A percentile compares a stretch with the other conserved stretches of the same genome.
Conservation (phyloP, 2,888 invertebrate genomes). For the Lasioglossum malachurum region DNA sequence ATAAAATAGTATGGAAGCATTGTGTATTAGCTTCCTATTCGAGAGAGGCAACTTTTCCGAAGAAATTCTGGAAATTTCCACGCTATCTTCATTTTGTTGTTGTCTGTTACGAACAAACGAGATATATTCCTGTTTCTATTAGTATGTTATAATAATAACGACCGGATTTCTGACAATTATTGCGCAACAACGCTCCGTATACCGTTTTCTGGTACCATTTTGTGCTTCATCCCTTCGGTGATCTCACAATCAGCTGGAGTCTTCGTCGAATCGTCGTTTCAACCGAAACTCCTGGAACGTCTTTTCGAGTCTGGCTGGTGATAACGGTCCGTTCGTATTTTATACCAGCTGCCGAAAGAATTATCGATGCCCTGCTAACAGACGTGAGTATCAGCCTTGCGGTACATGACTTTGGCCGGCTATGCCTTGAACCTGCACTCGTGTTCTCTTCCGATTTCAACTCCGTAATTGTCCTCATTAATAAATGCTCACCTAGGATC, state of each 20-base stretch:
- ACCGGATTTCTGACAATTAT: no score
- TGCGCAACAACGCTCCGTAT: background rate
- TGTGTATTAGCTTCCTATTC: background rate
- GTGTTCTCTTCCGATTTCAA: background rate
- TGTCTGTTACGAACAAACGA: background rate
- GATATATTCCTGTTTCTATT: background rate
- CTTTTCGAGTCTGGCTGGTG: constrained; percentile 65
- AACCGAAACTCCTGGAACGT: constrained; percentile 47
- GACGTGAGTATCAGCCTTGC: constrained; percentile 71
- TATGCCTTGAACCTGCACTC: constrained; percentile 39
- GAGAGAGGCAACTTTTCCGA: background rate
- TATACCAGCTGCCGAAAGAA: constrained; percentile 72
- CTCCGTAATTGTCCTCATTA: background rate
- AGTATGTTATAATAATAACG: background rate
- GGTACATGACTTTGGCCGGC: constrained; percentile 59
- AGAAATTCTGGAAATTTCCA: background rate
- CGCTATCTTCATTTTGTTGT: background rate
- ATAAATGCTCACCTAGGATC: background rate
- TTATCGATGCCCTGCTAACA: constrained; percentile 71
- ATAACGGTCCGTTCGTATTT: constrained; percentile 71
- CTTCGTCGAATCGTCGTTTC: constrained; percentile 1
- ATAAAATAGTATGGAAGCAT: background rate
- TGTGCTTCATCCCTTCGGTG: constrained; percentile 13
- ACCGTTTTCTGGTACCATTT: constrained; percentile 30
- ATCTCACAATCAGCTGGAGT: background rate